Evolutionary conservation across 2,113 vertebrate genomes (phyloP), one percentile per base, ranked within the genome.

Genomic region (Neogale vison): DNA sequence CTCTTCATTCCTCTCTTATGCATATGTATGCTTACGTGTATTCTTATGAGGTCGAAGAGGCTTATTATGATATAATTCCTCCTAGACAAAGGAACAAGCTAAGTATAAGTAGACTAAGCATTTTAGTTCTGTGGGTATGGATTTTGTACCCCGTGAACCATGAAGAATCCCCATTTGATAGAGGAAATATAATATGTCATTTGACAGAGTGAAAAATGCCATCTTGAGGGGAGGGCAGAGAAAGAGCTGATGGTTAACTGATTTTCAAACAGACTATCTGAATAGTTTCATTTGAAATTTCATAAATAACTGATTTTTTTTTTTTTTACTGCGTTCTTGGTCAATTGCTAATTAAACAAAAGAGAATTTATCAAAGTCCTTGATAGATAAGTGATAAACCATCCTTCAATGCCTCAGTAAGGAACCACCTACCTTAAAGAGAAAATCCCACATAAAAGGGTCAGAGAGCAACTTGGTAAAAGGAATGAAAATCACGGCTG

Each of bases 311-410:
- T 94, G 50, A 59, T 89, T 36, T 59, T 65, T 67, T 84, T 47
- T n/a, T 50, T 50, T 74, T 90, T 67, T 74, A 65, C 52, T 77
- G 6, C 39, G n/a, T 36, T 82, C 4, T 76, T 61, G 55, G 91
- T 97, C 91, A 96, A 15, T 61, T 72, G 52, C 36, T 91, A 88
- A 87, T 84, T 12, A 80, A 92, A 88, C 24, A 71, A 92, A 61
- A 96, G 47, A 81, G 24, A 92, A 89, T 59, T 85, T 88, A 10
- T 79, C 17, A 14, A 85, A 67, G 17, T 74, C 23, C 6, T 67
- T 92, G 18, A 83, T 10, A 63, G 45, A 50, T 61, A 45, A 29
- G 31, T 34, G 7, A 76, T 45, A 11, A n/a, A n/a, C 7, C 36
- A 12, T 67, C 77, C 13, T 77, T 74, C 63, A 88, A 0, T 24